phyloP scores from a whole-genome alignment of 53 echinoderm and acorn worm genomes.

The Paelopatides confundens region DNA sequence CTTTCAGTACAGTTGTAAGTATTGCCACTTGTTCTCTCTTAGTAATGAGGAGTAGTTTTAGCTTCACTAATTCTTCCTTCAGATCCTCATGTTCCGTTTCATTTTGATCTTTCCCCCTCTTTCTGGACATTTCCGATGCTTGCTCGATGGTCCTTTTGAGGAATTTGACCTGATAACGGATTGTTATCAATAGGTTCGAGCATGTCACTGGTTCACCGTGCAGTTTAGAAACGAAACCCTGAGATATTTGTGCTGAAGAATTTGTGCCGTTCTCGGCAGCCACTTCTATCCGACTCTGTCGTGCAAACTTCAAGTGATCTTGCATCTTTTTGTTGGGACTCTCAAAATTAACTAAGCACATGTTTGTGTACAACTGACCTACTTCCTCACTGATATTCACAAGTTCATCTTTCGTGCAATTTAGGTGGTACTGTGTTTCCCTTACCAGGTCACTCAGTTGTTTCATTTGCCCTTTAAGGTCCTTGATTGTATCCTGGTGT shows the following conservation, averaged over 20 bases:
- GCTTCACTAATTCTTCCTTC: slow-evolving; percentile 85
- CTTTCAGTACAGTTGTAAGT: slow-evolving; percentile 92
- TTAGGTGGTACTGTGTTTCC: slow-evolving; percentile 88
- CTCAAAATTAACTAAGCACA: slow-evolving; percentile 94
- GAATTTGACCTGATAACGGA: slow-evolving; percentile 94
- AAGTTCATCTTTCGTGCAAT: slow-evolving; percentile 92
- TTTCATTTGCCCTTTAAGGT: slow-evolving; percentile 81
- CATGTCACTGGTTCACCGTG: slow-evolving; percentile 83
- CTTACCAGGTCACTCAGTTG: slow-evolving; percentile 79
- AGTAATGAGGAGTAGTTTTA: slow-evolving; percentile 79
- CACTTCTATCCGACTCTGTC: slow-evolving; percentile 90
- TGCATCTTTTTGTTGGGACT: slow-evolving; percentile 90
- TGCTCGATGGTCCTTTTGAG: slow-evolving; percentile 94
- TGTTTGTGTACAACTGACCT: slow-evolving; percentile 91
- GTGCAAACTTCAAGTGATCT: slow-evolving; percentile 89
- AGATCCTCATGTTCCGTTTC: slow-evolving; percentile 91
- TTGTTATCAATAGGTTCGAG: slow-evolving; percentile 78
- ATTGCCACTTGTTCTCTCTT: slow-evolving; percentile 93
- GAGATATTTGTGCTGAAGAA: slow-evolving; percentile 57
- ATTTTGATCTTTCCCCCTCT: slow-evolving; percentile 76
- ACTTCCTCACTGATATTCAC: slow-evolving; percentile 92
- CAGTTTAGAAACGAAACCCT: slow-evolving; percentile 61
- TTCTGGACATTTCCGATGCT: slow-evolving; percentile 86
- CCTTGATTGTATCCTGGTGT: slow-evolving; percentile 80
- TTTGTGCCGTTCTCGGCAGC: slow-evolving; percentile 67